phyloP scores from a whole-genome alignment of 2,888 invertebrate genomes.

The Lumbricus terrestris region DNA sequence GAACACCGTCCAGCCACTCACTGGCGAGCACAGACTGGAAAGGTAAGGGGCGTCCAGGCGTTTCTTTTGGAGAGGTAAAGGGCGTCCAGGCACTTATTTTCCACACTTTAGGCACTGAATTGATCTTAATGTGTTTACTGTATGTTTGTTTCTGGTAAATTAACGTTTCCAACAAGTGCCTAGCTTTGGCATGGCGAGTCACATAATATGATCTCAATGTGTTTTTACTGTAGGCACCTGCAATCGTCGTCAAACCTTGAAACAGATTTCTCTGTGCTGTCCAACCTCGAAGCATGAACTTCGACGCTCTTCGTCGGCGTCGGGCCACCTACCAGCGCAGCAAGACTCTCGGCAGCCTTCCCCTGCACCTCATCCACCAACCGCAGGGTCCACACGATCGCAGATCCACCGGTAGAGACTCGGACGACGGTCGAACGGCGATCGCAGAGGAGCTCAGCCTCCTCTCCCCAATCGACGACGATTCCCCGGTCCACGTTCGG shows the following conservation, averaged over 20 bases:
- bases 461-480: not conserved
- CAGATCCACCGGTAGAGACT: not conserved
- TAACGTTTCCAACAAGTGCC: too few species aligned
- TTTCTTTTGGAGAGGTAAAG: too few species aligned
- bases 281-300: not conserved
- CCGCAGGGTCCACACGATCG: not conserved
- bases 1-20: too few species aligned
- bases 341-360: not conserved
- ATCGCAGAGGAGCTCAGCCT: not conserved
- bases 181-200: too few species aligned
- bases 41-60: too few species aligned
- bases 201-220: too few species aligned
- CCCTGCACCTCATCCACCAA: not conserved
- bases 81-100: too few species aligned
- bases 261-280: not conserved
- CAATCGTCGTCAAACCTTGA: not conserved
- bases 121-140: too few species aligned
- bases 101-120: too few species aligned
- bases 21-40: too few species aligned
- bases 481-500: not conserved
- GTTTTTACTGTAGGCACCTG: not conserved
- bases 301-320: not conserved
- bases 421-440: not conserved
- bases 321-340: slow-evolving; percentile 6
- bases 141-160: too few species aligned